Base-by-base conservation (phyloP, 2,113 vertebrate genomes). In the Mobula birostris region DNA sequence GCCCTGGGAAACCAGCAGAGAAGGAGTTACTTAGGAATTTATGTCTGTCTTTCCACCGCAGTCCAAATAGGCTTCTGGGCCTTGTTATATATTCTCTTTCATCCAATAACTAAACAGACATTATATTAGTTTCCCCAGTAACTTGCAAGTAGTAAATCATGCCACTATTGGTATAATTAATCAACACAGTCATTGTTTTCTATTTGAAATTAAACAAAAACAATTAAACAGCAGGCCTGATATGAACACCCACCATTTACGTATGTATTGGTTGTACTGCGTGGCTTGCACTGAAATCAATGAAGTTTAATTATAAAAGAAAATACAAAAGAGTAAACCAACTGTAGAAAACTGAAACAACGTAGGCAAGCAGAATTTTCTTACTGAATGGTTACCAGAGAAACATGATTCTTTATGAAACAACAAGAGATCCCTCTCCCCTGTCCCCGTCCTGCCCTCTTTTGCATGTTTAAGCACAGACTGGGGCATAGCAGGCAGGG, bases 261-360 rank as follows among this genome's bases (percentile, higher is more conserved):
- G 68, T 90, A 63, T 32, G 61, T 68, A 90, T 90, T 90, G 85
- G 61, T 63, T 90, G 12, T 36, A 14, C 61, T 32, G 63, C 32
- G 85, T 12, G 29, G 32, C 85, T 32, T 68, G 85, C 63, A n/a
- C 15, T 66, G 66, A 90, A 90, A 90, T 90, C 85, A 90, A 90
- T 90, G 61, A 90, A 66, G 85, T 90, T 90, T 90, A 90, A 90
- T 90, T 90, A 90, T 61, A 90, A 90, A 90, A 68, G 85, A 90
- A 90, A 90, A 90, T 90, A 68, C 85, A 6, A 66, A 8, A 32
- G 85, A 90, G 66, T 90, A 90, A 66, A 66, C n/a, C 61, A 66
- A 90, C 61, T 19, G 58, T 19, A 32, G 85, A 90, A 90, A 90
- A 68, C 66, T 90, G 58, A 90, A 90, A 66, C 61, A 66, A 66